Percentiles rank a stretch among this genome's conserved stretches.
phyloP scores from a whole-genome alignment of 2,113 vertebrate species.

The Clupea harengus region DNA sequence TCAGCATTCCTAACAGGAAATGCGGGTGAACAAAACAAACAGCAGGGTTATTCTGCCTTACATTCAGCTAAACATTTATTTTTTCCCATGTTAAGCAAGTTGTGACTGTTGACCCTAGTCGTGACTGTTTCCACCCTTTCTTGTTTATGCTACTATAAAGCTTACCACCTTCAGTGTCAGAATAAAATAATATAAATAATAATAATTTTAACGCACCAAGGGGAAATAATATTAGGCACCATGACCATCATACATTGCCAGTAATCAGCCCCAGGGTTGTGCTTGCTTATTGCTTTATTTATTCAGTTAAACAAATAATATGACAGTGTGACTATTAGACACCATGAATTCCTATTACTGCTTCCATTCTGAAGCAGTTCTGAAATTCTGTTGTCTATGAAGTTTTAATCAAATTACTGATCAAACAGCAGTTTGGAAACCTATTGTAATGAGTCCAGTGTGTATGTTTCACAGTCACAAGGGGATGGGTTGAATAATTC shows the following conservation, averaged over 20 bases:
- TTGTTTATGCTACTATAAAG: not conserved
- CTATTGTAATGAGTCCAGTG: not conserved
- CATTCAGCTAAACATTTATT: not conserved
- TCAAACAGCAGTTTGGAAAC: not conserved
- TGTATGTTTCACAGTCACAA: conserved; percentile 1
- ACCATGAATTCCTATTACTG: not conserved
- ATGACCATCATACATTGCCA: not conserved
- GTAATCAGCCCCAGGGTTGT: not conserved
- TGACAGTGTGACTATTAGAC: not conserved
- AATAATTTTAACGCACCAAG: not conserved
- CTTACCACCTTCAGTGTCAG: not conserved
- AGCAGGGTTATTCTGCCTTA: not conserved
- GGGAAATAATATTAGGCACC: not conserved
- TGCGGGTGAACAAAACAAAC: not conserved
- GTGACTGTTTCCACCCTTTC: no score
- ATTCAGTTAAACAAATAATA: not conserved
- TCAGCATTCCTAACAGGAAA: not conserved
- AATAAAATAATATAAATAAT: not conserved
- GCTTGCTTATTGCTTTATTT: not conserved
- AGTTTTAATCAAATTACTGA: not conserved
- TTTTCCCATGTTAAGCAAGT: not conserved
- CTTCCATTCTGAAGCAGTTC: not conserved
- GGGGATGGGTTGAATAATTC: not conserved
- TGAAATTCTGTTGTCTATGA: not conserved
- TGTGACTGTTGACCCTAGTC: not conserved